Base-by-base conservation (phyloP, 2,888 invertebrate species). In the Homarus gammarus region DNA sequence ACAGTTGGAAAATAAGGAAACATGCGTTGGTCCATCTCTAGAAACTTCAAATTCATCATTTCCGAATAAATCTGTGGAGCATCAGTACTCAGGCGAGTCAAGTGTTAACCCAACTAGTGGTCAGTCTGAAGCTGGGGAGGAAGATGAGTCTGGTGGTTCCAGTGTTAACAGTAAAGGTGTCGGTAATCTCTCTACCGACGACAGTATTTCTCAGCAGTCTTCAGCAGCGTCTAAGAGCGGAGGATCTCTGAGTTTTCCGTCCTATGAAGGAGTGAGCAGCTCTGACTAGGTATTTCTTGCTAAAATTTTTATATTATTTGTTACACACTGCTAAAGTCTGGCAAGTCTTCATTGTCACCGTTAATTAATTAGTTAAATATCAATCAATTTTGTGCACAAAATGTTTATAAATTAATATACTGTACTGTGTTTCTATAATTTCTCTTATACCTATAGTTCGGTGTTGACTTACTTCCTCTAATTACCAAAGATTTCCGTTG, bases 211-310 rank as follows among this genome's bases (percentile, higher is more conserved):
- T 64, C 64, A 64, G 6, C 64, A 64, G 2, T 64, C 64, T 27
- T 64, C 64, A 27, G 2, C 6, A 27, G 6, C 3, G n/a, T n/a
- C 64, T 27, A 64, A 64, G 64, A 8, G 5, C 5, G 64, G 27
- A 27, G 64, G 64, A 5, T 64, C 64, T 27, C 6, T n/a, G 5
- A 56, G 78, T 27, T 79, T 49, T 36, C 78, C 78, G 2, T 79
- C 78, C 33, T 79, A 79, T 79, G 78, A 79, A 33, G 51, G 78
- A 51, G 78, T 49, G n/a, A 73, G 73, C 40, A 73, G n/a, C 73
- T 56, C 56, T 56, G 56, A 56, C 22, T 56, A 56, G 18, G 22
- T n/a, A n/a, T n/a, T n/a, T n/a, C n/a, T n/a, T n/a, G n/a, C n/a
- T n/a, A n/a, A n/a, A n/a, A n/a, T n/a, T n/a, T n/a, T n/a, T n/a